Conservation (phyloP, 1,140 invertebrate species). For the Ptiloglossa arizonensis region DNA sequence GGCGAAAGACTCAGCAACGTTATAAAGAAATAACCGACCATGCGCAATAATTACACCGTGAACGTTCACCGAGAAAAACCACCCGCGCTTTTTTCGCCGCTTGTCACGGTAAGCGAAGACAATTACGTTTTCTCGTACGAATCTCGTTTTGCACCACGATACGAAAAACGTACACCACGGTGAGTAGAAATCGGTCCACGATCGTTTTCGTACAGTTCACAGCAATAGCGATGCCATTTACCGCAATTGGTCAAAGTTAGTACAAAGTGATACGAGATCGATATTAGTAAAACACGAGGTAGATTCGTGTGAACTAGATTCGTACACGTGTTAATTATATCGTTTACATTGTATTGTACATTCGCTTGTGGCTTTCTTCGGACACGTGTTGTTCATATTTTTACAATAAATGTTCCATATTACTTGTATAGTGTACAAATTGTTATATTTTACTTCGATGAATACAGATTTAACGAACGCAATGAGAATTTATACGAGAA, state of each 20-base stretch:
- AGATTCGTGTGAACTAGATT: too few relatives aligned
- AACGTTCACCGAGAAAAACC: neutral
- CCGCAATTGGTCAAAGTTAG: neutral
- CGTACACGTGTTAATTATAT: too few relatives aligned
- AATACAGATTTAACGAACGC: too few relatives aligned
- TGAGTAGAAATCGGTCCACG: too few relatives aligned
- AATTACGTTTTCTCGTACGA: neutral
- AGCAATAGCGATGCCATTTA: neutral
- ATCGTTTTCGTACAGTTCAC: neutral
- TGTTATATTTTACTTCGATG: too few relatives aligned
- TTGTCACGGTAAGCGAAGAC: slow-evolving; percentile 2
- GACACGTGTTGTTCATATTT: neutral
- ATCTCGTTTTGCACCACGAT: too few relatives aligned
- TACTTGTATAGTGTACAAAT: neutral
- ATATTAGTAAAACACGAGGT: too few relatives aligned
- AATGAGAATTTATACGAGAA: too few relatives aligned
- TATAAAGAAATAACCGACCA: slow-evolving; percentile 74
- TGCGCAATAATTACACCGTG: slow-evolving; percentile 33
- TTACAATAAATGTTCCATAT: neutral
- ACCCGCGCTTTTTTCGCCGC: neutral
- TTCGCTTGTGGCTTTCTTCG: neutral
- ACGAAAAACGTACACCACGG: too few relatives aligned
- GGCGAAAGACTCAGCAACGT: slow-evolving; percentile 79
- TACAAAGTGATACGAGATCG: neutral
- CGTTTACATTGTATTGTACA: neutral